Evolutionary conservation across 2,113 vertebrate species (phyloP).

Genomic region (Centropus bengalensis): DNA sequence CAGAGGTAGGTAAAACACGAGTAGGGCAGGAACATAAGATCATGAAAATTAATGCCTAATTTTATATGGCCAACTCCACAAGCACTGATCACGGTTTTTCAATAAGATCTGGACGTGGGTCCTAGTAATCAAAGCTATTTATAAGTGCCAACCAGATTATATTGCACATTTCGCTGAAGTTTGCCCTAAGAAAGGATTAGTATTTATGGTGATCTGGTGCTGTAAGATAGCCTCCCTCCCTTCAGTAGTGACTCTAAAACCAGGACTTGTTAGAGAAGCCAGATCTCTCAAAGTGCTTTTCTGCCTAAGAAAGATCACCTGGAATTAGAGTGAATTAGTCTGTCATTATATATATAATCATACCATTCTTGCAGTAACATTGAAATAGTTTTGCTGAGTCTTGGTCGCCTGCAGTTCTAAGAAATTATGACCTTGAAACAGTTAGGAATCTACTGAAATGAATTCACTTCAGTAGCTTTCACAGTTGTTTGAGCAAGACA

Average conservation of each 20-base stretch:
- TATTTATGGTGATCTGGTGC: background rate
- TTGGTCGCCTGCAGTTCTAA: background rate
- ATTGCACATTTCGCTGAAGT: background rate
- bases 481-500: conserved; percentile 66
- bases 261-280: background rate
- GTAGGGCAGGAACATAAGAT: background rate
- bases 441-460: conserved; percentile 34
- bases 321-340: background rate
- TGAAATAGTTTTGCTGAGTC: background rate
- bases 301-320: background rate
- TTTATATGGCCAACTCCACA: background rate
- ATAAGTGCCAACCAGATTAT: background rate
- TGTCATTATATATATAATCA: background rate
- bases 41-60: background rate
- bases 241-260: background rate
- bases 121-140: background rate
- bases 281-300: background rate
- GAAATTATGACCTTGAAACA: conserved; percentile 61
- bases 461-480: conserved; percentile 60
- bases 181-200: background rate
- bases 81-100: background rate
- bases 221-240: background rate
- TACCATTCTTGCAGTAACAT: background rate
- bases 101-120: background rate
- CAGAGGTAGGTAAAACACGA: background rate